These are phyloP conservation scores for Antrozous pallidus DNA, from an alignment of 2,797 vertebrate genomes.

Conservation along the genomic window DNA sequence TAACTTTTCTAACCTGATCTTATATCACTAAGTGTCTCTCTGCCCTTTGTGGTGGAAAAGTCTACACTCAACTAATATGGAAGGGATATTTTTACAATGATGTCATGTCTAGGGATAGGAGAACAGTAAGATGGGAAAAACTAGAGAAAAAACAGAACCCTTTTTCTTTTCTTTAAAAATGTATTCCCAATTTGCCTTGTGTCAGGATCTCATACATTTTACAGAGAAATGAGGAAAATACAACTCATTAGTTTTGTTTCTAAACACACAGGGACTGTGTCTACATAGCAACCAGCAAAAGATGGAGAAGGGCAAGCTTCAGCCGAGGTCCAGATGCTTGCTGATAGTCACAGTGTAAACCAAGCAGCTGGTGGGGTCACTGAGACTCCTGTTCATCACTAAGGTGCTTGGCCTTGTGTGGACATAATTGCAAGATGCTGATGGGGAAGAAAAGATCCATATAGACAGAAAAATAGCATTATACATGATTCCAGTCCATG, in stretches of 20 bases:
- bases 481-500: not conserved
- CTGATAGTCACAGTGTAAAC: not conserved
- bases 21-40: not conserved
- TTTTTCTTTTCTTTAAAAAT: not conserved
- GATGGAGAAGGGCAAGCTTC: not conserved
- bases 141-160: not conserved
- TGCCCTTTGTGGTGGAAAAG: not conserved
- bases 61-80: not conserved
- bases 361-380: not conserved
- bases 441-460: not conserved
- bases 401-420: not conserved
- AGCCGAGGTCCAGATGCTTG: not conserved
- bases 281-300: conserved; percentile 20
- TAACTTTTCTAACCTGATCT: not conserved
- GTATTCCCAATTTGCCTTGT: not conserved
- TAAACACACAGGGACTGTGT: not conserved
- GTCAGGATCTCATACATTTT: not conserved
- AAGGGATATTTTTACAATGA: not conserved
- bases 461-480: not conserved
- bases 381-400: not conserved
- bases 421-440: not conserved
- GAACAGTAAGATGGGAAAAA: not conserved
- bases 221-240: conserved; percentile 15
- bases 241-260: conserved; percentile 31
- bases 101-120: not conserved